Conservation (phyloP, 2,113 vertebrate genomes). For the Mustela nigripes region DNA sequence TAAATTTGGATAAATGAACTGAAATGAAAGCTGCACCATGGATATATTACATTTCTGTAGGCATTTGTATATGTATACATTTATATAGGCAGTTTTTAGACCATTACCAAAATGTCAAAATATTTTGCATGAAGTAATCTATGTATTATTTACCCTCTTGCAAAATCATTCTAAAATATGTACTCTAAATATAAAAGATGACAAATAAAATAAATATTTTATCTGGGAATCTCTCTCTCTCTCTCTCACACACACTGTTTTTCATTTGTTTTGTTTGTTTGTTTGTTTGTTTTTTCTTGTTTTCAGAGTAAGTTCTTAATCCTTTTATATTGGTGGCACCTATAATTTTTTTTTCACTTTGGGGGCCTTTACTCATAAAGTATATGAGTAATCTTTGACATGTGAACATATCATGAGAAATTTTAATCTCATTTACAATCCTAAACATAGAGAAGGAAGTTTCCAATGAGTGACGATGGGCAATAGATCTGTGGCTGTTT, state of each 20-base stretch:
- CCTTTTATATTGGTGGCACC: background rate
- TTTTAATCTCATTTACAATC: background rate
- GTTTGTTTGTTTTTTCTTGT: too few relatives aligned
- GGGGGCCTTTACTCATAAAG: background rate
- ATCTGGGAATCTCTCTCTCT: too few relatives aligned
- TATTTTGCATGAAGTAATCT: background rate
- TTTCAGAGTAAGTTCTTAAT: background rate
- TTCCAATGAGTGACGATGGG: background rate
- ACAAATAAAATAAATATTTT: background rate
- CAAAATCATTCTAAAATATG: background rate
- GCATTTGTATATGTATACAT: background rate
- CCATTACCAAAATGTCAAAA: background rate
- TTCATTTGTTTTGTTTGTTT: too few relatives aligned
- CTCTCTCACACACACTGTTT: background rate
- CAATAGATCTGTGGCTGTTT: background rate
- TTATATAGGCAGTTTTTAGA: background rate
- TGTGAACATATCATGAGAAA: background rate
- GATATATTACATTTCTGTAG: background rate
- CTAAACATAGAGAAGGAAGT: background rate
- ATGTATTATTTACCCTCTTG: background rate
- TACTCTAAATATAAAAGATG: background rate
- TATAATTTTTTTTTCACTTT: conserved; percentile 15
- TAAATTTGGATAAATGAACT: background rate
- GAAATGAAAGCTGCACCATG: background rate
- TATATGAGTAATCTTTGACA: background rate